A percentile compares a stretch with the other conserved stretches of the same genome.
These are phyloP conservation scores for Ceuthmochares aereus DNA, from an alignment of 2,113 vertebrate genomes.

Conservation along the genomic window DNA sequence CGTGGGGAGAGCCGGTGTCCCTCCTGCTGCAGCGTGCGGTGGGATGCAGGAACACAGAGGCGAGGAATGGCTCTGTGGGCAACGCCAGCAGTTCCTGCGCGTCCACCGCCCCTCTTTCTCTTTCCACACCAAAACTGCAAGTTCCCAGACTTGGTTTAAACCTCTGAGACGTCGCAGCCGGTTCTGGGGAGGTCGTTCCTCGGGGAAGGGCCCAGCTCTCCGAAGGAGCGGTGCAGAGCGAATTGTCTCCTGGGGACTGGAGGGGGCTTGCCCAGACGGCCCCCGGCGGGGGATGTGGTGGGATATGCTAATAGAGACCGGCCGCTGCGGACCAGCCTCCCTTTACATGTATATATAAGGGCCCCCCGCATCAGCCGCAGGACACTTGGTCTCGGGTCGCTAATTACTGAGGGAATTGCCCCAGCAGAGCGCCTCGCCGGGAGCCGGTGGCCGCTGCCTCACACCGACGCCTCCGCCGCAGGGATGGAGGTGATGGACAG, in stretches of 20 bases:
- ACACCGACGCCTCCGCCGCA: neutral
- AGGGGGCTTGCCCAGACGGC: constrained; percentile 69
- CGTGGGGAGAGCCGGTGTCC: neutral
- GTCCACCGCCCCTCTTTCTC: neutral
- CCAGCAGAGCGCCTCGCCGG: neutral
- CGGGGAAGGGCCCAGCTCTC: constrained; percentile 16
- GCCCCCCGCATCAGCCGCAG: constrained; percentile 73
- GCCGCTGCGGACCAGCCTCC: constrained; percentile 85
- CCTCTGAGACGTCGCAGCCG: neutral
- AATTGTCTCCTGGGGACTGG: constrained; percentile 46
- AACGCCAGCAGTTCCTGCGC: fast-evolving
- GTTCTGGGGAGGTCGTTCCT: neutral
- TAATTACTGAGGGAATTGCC: constrained; percentile 67
- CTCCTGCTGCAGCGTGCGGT: neutral
- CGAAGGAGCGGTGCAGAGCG: constrained; percentile 42
- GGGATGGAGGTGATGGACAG: constrained; percentile 85
- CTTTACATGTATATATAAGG: constrained; percentile 86
- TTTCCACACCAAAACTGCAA: neutral
- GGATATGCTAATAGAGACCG: constrained; percentile 90
- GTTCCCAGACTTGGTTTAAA: neutral
- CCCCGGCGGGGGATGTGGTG: constrained; percentile 76
- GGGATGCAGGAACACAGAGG: neutral
- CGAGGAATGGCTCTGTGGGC: neutral
- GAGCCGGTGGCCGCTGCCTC: neutral
- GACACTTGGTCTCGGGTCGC: constrained; percentile 74